phyloP scores from a whole-genome alignment of 2,888 invertebrate species.

The Caenorhabditis sp. region DNA sequence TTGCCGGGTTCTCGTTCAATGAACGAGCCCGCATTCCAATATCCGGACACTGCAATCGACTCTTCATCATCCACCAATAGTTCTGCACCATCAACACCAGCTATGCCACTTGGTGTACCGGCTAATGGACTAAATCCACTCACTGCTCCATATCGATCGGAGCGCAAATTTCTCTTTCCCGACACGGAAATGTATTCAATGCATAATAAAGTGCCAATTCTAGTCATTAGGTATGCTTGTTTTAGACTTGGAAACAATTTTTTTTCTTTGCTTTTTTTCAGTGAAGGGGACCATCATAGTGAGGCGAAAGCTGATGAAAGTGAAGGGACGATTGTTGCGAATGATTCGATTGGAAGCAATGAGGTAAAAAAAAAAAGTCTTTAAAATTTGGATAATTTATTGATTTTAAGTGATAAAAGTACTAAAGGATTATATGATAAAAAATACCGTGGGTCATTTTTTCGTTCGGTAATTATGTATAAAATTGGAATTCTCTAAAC shows the following conservation, averaged over 20 bases:
- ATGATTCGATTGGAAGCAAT: slow-evolving; percentile 9
- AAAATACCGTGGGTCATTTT: no score
- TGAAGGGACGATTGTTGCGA: slow-evolving; percentile 35
- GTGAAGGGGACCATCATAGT: slow-evolving; percentile 23
- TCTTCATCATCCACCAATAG: slow-evolving; percentile 67
- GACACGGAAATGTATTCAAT: slow-evolving; percentile 43
- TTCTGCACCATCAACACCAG: slow-evolving; percentile 68
- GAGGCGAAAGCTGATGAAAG: slow-evolving; percentile 28
- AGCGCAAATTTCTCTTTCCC: slow-evolving; percentile 52
- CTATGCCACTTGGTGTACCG: slow-evolving; percentile 33
- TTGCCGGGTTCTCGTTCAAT: slow-evolving; percentile 44
- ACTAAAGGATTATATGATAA: no score
- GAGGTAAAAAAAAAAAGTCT: not conserved
- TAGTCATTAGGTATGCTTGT: slow-evolving; percentile 22
- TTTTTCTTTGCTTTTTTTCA: slow-evolving; percentile 2
- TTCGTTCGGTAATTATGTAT: no score
- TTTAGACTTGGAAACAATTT: not conserved
- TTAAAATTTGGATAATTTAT: no score
- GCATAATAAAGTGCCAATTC: slow-evolving; percentile 30
- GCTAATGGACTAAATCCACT: slow-evolving; percentile 25
- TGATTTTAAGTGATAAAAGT: no score
- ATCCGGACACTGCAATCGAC: slow-evolving; percentile 57
- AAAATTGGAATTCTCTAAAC: no score
- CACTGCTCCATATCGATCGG: slow-evolving; percentile 44
- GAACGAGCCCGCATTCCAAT: slow-evolving; percentile 57